phyloP scores from a whole-genome alignment of 2,797 vertebrate species.

The Steatocranus sp. region DNA sequence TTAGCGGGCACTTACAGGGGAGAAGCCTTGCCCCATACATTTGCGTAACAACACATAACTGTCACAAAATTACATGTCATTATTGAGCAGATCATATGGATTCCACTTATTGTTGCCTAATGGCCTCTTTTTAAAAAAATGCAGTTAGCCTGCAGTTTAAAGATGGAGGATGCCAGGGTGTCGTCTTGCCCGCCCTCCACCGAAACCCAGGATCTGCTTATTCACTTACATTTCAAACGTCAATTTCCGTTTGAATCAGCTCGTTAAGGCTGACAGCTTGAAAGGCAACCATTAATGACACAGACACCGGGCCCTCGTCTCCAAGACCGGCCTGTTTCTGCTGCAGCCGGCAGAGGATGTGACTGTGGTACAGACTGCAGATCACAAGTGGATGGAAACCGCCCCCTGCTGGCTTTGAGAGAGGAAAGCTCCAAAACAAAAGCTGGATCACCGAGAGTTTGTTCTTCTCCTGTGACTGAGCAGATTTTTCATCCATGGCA shows the following conservation, averaged over 20 bases:
- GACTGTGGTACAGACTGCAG: background rate
- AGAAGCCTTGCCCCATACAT: conserved; percentile 64
- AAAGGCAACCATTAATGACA: conserved; percentile 55
- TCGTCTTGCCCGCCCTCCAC: conserved; percentile 14
- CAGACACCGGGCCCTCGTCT: background rate
- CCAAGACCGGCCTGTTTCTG: background rate
- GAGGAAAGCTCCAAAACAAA: background rate
- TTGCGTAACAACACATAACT: conserved; percentile 77
- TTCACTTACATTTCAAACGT: conserved; percentile 66
- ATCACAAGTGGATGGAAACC: conserved; percentile 18
- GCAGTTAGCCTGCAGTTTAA: conserved; percentile 34
- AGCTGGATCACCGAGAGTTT: background rate
- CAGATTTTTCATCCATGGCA: background rate
- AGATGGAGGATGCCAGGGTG: conserved; percentile 38
- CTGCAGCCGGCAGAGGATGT: conserved; percentile 2
- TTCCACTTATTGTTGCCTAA: conserved; percentile 67
- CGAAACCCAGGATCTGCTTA: conserved; percentile 50
- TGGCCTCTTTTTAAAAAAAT: conserved; percentile 39
- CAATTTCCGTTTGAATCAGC: conserved; percentile 59
- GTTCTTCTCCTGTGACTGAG: background rate
- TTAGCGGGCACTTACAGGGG: conserved; percentile 76
- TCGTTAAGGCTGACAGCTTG: conserved; percentile 54
- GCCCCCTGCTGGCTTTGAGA: conserved; percentile 54
- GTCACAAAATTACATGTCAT: conserved; percentile 74
- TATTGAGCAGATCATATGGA: conserved; percentile 68